phyloP scores from a whole-genome alignment of 1,140 invertebrate genomes.

The Aphidius gifuensis region DNA sequence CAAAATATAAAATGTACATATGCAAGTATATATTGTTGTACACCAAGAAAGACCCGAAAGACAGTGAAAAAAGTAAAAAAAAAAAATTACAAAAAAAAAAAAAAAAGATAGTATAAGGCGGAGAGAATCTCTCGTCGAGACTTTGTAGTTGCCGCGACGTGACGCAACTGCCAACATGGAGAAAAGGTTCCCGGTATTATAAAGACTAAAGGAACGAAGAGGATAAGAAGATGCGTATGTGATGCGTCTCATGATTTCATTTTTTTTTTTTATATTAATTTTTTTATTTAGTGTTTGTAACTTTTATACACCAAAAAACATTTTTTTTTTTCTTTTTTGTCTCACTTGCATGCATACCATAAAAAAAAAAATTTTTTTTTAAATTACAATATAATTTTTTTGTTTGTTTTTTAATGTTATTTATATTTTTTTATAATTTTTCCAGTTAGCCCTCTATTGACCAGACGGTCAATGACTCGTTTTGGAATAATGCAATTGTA shows the following conservation, averaged over 20 bases:
- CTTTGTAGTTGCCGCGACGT: conserved; percentile 54
- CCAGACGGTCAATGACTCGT: conserved; percentile 49
- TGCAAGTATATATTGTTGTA: conserved; percentile 6
- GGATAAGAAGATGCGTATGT: conserved; percentile 16
- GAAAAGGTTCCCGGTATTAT: conserved; percentile 47
- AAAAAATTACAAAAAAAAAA: not conserved
- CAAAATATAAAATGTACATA: conserved; percentile 28
- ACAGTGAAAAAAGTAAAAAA: conserved; percentile 3
- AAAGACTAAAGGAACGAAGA: conserved; percentile 22
- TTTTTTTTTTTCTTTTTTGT: conserved; percentile 19
- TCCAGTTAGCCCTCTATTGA: not conserved
- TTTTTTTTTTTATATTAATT: conserved; percentile 26
- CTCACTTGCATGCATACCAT: conserved; percentile 1
- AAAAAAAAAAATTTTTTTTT: not conserved
- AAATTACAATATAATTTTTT: no score
- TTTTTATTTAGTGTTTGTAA: conserved; percentile 7
- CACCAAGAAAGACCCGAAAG: not conserved
- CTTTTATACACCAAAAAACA: not conserved
- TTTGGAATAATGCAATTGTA: conserved; percentile 52
- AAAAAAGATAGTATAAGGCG: conserved; percentile 16
- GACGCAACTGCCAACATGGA: conserved; percentile 48
- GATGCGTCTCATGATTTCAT: conserved; percentile 7
- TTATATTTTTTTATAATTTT: no score
- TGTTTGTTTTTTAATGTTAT: no score
- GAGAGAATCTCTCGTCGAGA: conserved; percentile 21